Evolutionary conservation across 2,797 vertebrate genomes (phyloP).

Genomic region (Cuculus canorus): DNA sequence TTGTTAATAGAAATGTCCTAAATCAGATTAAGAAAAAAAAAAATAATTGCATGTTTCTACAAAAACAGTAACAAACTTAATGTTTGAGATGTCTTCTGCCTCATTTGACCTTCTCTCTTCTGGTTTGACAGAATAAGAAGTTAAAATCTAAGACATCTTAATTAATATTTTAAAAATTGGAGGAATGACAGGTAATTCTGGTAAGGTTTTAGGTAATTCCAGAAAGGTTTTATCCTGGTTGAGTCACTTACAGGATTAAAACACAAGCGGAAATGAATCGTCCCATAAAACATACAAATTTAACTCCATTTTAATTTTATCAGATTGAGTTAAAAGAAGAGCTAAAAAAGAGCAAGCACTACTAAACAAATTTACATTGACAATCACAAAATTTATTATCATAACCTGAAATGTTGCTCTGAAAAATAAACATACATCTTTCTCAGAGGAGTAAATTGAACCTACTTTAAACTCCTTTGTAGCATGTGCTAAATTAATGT

Average conservation of each 20-base stretch:
- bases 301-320: not conserved
- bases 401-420: not conserved
- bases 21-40: slow-evolving; percentile 21
- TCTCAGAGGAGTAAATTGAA: not conserved
- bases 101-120: not conserved
- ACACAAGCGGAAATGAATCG: not conserved
- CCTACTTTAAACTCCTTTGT: not conserved
- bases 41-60: not conserved
- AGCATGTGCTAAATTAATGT: slow-evolving; percentile 35
- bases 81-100: not conserved
- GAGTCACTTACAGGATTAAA: not conserved
- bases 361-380: not conserved
- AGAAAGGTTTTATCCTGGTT: not conserved
- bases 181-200: not conserved
- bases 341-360: not conserved
- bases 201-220: not conserved
- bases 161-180: not conserved
- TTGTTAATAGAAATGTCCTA: slow-evolving; percentile 80
- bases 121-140: not conserved
- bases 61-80: not conserved
- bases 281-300: not conserved
- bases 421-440: slow-evolving; percentile 10
- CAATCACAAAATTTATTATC: not conserved
- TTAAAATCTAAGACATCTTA: not conserved
- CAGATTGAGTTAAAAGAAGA: not conserved